These are phyloP conservation scores for Orthonyx spaldingii DNA, from an alignment of 2,113 vertebrate species.

Conservation along the genomic window DNA sequence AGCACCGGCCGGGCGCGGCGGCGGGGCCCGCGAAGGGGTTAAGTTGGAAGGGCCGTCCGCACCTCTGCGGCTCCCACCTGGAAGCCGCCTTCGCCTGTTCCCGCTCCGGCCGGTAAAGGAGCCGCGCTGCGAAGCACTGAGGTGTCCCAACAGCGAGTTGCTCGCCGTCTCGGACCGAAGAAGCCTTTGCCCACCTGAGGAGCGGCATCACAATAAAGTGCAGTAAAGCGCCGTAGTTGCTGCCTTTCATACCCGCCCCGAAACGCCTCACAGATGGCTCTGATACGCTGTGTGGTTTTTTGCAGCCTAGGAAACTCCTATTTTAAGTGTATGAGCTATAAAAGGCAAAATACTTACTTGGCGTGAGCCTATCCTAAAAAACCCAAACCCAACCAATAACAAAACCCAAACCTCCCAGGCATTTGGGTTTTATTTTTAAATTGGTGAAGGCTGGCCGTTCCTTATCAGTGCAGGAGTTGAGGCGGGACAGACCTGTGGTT, in stretches of 20 bases:
- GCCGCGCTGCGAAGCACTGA: accelerated
- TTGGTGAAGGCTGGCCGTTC: neutral
- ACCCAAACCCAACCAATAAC: neutral
- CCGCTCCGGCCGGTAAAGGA: neutral
- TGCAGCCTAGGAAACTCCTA: neutral
- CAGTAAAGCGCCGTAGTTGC: neutral
- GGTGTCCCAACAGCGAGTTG: neutral
- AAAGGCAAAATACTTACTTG: neutral
- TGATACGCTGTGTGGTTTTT: neutral
- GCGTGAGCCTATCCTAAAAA: neutral
- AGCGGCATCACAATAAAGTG: neutral
- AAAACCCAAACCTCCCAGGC: neutral
- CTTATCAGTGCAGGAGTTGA: neutral
- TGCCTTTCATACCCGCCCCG: neutral
- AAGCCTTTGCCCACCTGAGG: neutral
- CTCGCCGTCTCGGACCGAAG: accelerated
- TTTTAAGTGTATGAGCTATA: neutral
- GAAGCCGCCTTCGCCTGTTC: neutral
- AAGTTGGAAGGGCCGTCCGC: neutral
- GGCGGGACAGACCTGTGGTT: neutral
- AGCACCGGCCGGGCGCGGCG: neutral
- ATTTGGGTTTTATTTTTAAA: neutral
- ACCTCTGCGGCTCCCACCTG: neutral
- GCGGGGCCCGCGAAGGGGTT: neutral
- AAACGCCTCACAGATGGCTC: neutral